Evolutionary conservation across 2,797 vertebrate species (phyloP), one percentile per base, ranked within the genome.

Genomic region (Apogon talboti): DNA sequence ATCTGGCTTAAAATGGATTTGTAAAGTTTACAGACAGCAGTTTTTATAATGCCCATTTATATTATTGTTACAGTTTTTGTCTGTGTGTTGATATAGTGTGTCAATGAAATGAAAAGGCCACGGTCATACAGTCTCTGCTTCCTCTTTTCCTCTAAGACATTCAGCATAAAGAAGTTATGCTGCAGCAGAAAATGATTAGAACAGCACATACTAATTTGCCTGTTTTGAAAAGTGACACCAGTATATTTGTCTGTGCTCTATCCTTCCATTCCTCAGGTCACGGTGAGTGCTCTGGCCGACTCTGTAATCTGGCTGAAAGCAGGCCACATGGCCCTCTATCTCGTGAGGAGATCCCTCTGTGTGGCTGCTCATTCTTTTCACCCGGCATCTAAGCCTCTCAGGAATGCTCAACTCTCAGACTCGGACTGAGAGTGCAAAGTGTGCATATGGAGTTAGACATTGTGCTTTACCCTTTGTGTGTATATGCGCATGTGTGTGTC

Each of bases 341-440:
- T 89, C 71, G 73, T 88, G 89, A 91, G 89, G 88, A 89, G 82
- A 89, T 84, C 86, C 78, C 87, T 85, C 81, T 88, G 82, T 89
- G 86, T 77, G 71, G 73, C 84, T 86, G 76, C 81, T 90, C 83
- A 83, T 84, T 92, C 89, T 87, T 89, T 88, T 88, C 81, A 87
- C 74, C 76, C 73, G 35, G 60, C 59, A 83, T 82, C 87, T 92
- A 92, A 92, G 87, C 88, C 71, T 82, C 82, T 85, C 11, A 80
- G 89, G 92, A 92, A 92, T 93, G 91, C 84, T 78, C 71, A 76
- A 82, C 82, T 80, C 71, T 74, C 59, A 75, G 72, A 77, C 75
- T 74, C 46, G 14, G 51, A 69, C 76, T 53, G 58, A 76, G 66
- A 71, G 78, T 78, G 78, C 73, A 62, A 64, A 67, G 62, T 44